Evolutionary conservation across 2,797 vertebrate species (phyloP), one percentile per base, ranked within the genome.

Genomic region (Semotilus atromaculatus): DNA sequence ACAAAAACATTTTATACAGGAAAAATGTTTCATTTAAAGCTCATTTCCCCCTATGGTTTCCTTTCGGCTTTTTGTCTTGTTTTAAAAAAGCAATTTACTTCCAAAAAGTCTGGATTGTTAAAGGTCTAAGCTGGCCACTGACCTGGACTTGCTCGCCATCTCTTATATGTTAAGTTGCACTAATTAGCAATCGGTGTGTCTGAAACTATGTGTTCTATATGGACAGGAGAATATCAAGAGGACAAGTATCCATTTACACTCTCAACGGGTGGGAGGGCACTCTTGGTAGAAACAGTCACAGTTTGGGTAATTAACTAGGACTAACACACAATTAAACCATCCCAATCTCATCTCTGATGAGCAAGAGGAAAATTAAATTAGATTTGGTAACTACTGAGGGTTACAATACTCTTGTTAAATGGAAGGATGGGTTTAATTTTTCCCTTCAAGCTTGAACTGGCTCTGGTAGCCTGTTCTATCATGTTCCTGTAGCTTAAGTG

Each of bases 291-390:
- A 60, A 73, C 75, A 81, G 74, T 70, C 34, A 73, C 74, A 40
- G 64, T 79, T 83, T 83, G 67, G 72, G 74, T 92, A 94, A 94
- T 93, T 92, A 94, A 91, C 90, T 92, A 71, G 85, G 90, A 90
- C 90, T 85, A 77, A 86, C 80, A 60, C 87, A 87, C 90, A 92
- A 94, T 95, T 93, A 92, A 92, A 92, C 90, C 81, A 70, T 89
- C 89, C 83, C 81, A 74, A 89, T 90, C 89, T 91, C 89, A 89
- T 91, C 81, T 86, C 87, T 88, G 89, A 91, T 87, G 88, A 86
- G 88, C 74, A 78, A 77, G 29, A 81, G 76, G 87, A 82, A 87
- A 87, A 92, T 93, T 93, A 83, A 93, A 92, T 93, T 88, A 91
- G 81, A 85, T 67, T 82, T 85, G 90, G 93, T 93, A 92, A 90